A percentile compares a stretch with the other conserved stretches of the same genome.
Conservation (phyloP, 1,140 invertebrate genomes). For the Coenobita brevimanus region DNA sequence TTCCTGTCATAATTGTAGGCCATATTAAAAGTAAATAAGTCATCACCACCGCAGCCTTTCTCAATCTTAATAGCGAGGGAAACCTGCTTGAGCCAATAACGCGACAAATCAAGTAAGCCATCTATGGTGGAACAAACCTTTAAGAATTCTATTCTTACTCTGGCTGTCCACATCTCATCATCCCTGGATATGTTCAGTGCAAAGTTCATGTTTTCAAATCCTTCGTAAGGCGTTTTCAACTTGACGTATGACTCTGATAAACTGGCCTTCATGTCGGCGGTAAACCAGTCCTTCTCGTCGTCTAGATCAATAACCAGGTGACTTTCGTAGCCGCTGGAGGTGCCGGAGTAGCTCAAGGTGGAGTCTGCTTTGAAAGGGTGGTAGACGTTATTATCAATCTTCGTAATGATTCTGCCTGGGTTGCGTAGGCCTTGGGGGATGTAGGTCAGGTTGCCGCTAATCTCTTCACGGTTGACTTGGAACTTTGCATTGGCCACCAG, state of each 20-base stretch:
- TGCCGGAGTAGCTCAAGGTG: constrained; percentile 5
- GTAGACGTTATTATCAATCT: constrained; percentile 25
- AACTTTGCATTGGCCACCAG: constrained; percentile 27
- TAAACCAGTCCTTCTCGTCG: constrained; percentile 26
- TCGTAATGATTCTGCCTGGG: constrained; percentile 2
- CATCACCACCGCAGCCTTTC: not conserved
- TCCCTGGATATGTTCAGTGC: constrained; percentile 11
- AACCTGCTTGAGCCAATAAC: not conserved
- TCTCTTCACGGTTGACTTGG: constrained; percentile 18
- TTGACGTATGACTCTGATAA: constrained; percentile 29
- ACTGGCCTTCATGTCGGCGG: constrained; percentile 29
- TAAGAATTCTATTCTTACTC: not conserved
- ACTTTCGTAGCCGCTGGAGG: not conserved
- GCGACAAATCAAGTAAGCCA: constrained; percentile 36
- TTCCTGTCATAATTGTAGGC: not conserved
- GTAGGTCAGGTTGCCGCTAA: constrained; percentile 17
- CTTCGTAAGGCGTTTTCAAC: constrained; percentile 26
- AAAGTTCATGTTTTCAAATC: constrained; percentile 30
- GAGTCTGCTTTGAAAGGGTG: constrained; percentile 15
- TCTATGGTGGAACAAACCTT: constrained; percentile 15
- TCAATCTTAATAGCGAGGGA: not conserved
- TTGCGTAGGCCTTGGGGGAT: not conserved
- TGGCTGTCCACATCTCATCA: not conserved
- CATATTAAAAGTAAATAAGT: constrained; percentile 1
- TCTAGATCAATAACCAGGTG: constrained; percentile 31